phyloP scores from a whole-genome alignment of 2,113 vertebrate genomes.

The Amphiprion ocellaris region DNA sequence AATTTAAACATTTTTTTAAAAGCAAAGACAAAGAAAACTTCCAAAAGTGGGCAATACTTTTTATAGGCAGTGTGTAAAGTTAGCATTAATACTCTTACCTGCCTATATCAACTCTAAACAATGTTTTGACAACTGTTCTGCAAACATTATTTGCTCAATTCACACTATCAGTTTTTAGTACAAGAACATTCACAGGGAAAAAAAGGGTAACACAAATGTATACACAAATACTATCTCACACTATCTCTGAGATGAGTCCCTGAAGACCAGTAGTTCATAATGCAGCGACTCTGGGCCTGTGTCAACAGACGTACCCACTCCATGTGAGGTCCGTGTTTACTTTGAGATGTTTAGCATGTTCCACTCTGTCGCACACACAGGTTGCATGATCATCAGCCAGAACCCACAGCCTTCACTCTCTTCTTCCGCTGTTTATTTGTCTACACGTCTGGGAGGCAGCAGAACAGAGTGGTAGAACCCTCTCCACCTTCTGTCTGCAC shows the following conservation, averaged over 20 bases:
- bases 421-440: slow-evolving; percentile 61
- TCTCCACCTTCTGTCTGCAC: neutral
- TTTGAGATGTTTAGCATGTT: slow-evolving; percentile 19
- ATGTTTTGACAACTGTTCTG: too few relatives aligned
- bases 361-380: slow-evolving; percentile 22
- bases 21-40: too few relatives aligned
- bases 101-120: too few relatives aligned
- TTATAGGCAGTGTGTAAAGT: too few relatives aligned
- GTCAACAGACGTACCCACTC: slow-evolving; percentile 48
- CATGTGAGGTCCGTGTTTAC: slow-evolving; percentile 49
- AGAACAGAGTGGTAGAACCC: slow-evolving; percentile 8
- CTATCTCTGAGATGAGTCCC: neutral
- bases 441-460: slow-evolving; percentile 57
- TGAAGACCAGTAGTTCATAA: slow-evolving; percentile 15
- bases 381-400: neutral
- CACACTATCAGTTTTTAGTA: too few relatives aligned
- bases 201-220: neutral
- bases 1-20: too few relatives aligned
- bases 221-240: neutral
- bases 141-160: too few relatives aligned
- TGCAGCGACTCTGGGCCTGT: neutral
- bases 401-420: slow-evolving; percentile 13
- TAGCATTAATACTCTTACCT: too few relatives aligned
- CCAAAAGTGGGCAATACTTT: too few relatives aligned
- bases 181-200: neutral